These are phyloP conservation scores for Brachionus paranguensis DNA, from an alignment of 1,140 invertebrate species.

Conservation along the genomic window DNA sequence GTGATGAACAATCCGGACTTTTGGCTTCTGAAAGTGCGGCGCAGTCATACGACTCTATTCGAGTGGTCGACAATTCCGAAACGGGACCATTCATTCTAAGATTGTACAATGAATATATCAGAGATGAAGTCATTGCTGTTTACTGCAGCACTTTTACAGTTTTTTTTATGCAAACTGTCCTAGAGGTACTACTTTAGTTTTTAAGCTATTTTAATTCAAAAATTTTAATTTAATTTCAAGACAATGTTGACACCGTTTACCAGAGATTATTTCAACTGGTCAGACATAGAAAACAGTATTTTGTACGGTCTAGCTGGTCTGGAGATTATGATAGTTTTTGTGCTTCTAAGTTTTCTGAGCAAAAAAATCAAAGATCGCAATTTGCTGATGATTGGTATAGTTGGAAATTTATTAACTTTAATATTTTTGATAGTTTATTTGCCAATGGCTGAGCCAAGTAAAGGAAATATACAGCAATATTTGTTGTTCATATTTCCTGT, in stretches of 20 bases:
- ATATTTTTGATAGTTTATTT: constrained; percentile 39
- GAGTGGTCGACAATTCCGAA: constrained; percentile 19
- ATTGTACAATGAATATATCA: constrained; percentile 41
- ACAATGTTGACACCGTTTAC: constrained; percentile 38
- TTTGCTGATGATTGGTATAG: constrained; percentile 30
- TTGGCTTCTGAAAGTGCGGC: not conserved
- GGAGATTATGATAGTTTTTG: constrained; percentile 20
- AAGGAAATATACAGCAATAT: not conserved
- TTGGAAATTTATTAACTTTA: not conserved
- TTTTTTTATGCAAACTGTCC: constrained; percentile 43
- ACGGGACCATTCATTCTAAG: not conserved
- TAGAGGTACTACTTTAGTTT: constrained; percentile 37
- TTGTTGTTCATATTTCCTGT: constrained; percentile 25
- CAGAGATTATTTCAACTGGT: constrained; percentile 27
- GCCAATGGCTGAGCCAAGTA: not conserved
- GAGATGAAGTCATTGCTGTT: constrained; percentile 43
- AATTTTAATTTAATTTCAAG: constrained; percentile 40
- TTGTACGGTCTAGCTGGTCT: constrained; percentile 1
- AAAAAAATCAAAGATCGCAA: constrained; percentile 21
- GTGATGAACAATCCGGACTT: constrained; percentile 29
- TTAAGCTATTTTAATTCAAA: not conserved
- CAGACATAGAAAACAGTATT: constrained; percentile 16
- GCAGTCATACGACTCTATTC: not conserved
- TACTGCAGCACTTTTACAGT: constrained; percentile 42
- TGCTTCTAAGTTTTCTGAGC: not conserved